Percentiles rank a stretch among this genome's conserved stretches.
These are phyloP conservation scores for Chlorocebus sabaeus DNA, from an alignment of 2,113 vertebrate genomes.

Conservation along the genomic window DNA sequence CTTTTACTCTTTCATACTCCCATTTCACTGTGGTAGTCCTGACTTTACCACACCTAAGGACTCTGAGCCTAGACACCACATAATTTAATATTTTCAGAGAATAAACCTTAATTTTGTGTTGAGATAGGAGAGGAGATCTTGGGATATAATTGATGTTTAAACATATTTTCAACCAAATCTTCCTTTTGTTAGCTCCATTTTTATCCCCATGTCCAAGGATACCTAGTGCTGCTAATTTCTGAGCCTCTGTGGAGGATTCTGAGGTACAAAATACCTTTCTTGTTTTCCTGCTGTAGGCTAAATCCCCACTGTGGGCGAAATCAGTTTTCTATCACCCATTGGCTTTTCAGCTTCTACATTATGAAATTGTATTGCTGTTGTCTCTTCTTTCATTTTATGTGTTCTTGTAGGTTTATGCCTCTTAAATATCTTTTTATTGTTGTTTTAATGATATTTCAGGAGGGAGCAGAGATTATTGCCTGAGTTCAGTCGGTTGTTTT, in stretches of 20 bases:
- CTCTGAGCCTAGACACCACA: not conserved
- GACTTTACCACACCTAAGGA: not conserved
- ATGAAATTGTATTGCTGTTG: not conserved
- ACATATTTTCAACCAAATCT: not conserved
- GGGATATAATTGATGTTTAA: not conserved
- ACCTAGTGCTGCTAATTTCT: not conserved
- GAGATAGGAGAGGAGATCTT: not conserved
- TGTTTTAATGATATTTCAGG: slow-evolving; percentile 26
- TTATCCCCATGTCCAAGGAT: not conserved
- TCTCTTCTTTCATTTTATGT: not conserved
- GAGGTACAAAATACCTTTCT: not conserved
- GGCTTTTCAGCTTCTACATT: not conserved
- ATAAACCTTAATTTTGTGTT: not conserved
- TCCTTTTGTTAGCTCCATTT: not conserved
- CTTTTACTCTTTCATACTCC: not conserved
- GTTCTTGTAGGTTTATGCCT: not conserved
- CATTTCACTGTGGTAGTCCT: not conserved
- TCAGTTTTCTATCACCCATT: not conserved
- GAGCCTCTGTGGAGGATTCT: not conserved
- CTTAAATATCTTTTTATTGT: slow-evolving; percentile 16
- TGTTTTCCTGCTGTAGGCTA: not conserved
- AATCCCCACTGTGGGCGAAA: not conserved
- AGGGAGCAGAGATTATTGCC: not conserved
- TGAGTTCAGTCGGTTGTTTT: not conserved
- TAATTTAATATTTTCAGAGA: not conserved